phyloP scores from a whole-genome alignment of 2,797 vertebrate genomes.

The Oceanodroma leucorhoa region DNA sequence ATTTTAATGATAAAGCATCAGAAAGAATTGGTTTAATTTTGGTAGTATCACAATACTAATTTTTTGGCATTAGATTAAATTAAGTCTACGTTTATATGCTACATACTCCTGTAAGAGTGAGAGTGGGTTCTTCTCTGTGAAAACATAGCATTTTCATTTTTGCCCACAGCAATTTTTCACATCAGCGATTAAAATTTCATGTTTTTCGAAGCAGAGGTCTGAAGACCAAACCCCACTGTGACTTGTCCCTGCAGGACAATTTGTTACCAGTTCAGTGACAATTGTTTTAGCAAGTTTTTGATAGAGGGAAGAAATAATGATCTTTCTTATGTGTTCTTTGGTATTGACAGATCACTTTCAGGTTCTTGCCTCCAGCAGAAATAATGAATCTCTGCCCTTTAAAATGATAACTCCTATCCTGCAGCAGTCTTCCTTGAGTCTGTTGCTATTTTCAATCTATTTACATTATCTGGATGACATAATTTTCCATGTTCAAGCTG shows the following conservation, averaged over 20 bases:
- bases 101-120: background rate
- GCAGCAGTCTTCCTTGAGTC: background rate
- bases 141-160: background rate
- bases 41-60: background rate
- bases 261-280: background rate
- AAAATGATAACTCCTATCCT: background rate
- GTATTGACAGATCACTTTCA: constrained; percentile 4
- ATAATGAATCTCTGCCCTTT: background rate
- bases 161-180: background rate
- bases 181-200: background rate
- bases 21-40: background rate
- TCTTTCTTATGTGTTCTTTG: background rate
- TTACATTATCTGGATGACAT: constrained; percentile 8
- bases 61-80: background rate
- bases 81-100: background rate
- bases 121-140: background rate
- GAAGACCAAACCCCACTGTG: background rate
- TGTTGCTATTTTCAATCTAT: background rate
- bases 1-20: background rate
- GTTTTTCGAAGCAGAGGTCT: background rate
- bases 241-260: background rate
- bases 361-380: background rate
- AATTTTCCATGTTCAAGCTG: constrained; percentile 14
- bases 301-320: background rate
- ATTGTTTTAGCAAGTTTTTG: background rate